Evolutionary conservation across 2,888 invertebrate species (phyloP), one percentile per base, ranked within the genome.

Genomic region (Phragmatobia fuliginosa): DNA sequence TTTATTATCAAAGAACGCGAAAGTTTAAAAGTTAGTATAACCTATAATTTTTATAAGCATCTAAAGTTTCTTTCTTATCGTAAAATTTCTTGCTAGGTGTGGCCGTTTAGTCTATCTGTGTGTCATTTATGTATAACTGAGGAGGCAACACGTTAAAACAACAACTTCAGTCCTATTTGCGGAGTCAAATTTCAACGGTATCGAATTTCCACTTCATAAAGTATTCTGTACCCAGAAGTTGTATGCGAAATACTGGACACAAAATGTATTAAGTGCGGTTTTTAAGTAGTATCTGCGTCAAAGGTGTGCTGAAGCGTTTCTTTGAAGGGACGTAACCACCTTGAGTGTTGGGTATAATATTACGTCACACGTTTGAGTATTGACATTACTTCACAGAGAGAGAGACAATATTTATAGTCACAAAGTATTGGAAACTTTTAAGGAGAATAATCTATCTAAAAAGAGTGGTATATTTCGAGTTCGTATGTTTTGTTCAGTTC

Each of bases 151-250:
- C 79, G 81, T 82, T 84, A 84, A 85, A 84, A 85, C 84, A 84
- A 83, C 83, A 82, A 83, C 78, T 86, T 79, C 71, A 73, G 66
- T 75, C 74, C 79, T 88, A 87, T 87, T 87, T 84, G 80, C 77
- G 67, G 85, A 84, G 85, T 89, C 83, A 83, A 84, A 87, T 90
- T 87, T 89, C 88, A 90, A 86, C 83, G 78, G 78, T 89, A 91
- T 91, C 86, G 85, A 87, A 87, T 90, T 87, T 88, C 86, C 79
- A 86, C 87, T 86, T 87, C 83, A 88, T 88, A 85, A 89, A 89
- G 85, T 90, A 88, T 89, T 87, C 83, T 69, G 75, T 74, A 74
- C 80, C 79, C 58, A 68, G 64, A 63, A 76, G 68, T 76, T 76
- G 64, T 70, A 33, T 45, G 70, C 66, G 73, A 66, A 68, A 75